phyloP scores from a whole-genome alignment of 2,797 vertebrate species.

The Gila robusta region DNA sequence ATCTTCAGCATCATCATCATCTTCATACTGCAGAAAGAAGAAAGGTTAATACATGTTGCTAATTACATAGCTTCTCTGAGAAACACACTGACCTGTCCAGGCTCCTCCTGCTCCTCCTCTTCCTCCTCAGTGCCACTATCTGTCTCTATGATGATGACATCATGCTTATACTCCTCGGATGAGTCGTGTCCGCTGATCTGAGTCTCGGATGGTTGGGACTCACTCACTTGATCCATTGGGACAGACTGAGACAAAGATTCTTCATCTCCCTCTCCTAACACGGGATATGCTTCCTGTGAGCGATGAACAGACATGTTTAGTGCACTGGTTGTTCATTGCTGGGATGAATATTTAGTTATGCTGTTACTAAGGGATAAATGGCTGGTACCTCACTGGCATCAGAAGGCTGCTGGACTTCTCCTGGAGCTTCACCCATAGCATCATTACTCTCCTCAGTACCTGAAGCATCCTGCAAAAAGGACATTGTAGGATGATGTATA shows the following conservation, averaged over 20 bases:
- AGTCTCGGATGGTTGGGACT: conserved; percentile 75
- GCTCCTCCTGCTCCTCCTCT: conserved; percentile 71
- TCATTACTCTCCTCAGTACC: conserved; percentile 83
- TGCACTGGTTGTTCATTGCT: background rate
- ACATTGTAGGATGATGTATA: background rate
- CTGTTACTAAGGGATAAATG: background rate
- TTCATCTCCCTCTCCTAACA: conserved; percentile 81
- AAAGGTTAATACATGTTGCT: conserved; percentile 37
- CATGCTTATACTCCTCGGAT: conserved; percentile 80
- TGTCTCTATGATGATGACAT: conserved; percentile 93
- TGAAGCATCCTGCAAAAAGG: conserved; percentile 80
- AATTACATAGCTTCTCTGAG: conserved; percentile 33
- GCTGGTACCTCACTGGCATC: conserved; percentile 83
- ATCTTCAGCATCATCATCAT: conserved; percentile 81
- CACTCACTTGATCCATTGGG: conserved; percentile 82
- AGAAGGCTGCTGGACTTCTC: conserved; percentile 81
- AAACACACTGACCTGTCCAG: conserved; percentile 57
- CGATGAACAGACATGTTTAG: conserved; percentile 74
- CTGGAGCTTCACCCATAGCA: conserved; percentile 79
- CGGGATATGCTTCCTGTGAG: conserved; percentile 82
- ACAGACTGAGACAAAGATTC: conserved; percentile 84
- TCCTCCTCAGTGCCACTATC: conserved; percentile 90
- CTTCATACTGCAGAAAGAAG: conserved; percentile 79
- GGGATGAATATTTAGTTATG: no score
- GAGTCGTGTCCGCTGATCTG: conserved; percentile 76